Base-by-base conservation (phyloP, 2,113 vertebrate genomes). In the Nettapus auritus region DNA sequence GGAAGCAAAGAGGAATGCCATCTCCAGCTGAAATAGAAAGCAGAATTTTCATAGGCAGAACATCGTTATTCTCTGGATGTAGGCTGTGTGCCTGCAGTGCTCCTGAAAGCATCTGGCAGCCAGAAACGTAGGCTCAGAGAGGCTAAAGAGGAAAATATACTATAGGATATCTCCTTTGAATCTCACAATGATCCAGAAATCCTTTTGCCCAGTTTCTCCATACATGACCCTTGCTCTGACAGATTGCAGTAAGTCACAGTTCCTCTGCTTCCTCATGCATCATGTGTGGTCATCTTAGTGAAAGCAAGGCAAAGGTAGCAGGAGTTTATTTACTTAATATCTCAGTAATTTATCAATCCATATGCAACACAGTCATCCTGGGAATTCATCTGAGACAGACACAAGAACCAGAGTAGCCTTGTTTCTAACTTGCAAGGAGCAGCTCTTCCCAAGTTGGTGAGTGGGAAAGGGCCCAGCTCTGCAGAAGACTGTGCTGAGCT, bases 161-260 rank as follows among this genome's bases (percentile, higher is more conserved):
- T n/a, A 11, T 5, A 42, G 28, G 21, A 34, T 84, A 81, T 44
- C 83, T 81, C 31, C 48, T 50, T 82, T 33, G 48, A 15, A 77
- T 67, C 18, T 60, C 23, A 25, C 6, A 22, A 68, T n/a, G 53
- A 79, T 29, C 26, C 57, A 94, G 81, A 91, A 89, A 84, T 84
- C 88, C 82, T 92, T 95, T 95, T 84, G 50, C 86, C 86, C 38
- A 57, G 50, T 96, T 96, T 95, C 94, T 64, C 88, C 79, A 90
- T 8, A 28, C 10, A 0, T n/a, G 82, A 96, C 90, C 91, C 73
- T 97, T 94, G 79, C 40, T 91, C 86, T 64, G 86, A 86, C 34
- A 81, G 56, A 64, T 7, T 88, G 82, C 85, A 88, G 33, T 14
- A 80, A 89, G 42, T 62, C 60, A 21, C 2, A 6, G 38, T 13